Base-by-base conservation (phyloP, 2,888 invertebrate species). In the Heterodera filipjevi region DNA sequence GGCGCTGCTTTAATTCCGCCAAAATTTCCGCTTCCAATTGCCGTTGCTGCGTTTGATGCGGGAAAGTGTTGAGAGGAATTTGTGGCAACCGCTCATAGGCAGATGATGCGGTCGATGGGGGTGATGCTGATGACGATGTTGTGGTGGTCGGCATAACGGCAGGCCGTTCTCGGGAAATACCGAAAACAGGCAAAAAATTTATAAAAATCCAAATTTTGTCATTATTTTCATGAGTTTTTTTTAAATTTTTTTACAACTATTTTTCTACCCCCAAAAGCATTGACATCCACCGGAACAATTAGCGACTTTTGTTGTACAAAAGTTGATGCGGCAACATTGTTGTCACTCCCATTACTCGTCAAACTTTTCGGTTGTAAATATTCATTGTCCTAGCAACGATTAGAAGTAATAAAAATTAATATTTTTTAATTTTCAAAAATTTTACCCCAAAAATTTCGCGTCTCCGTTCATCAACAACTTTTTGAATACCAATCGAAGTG, bases 341-440 rank as follows among this genome's bases (percentile, higher is more conserved):
- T 27, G 12, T 22, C 59, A 22, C 59, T 53, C 6, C 19, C 49
- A 22, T 53, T 49, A 30, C 66, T 75, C 14, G 33, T 75, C 68
- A 75, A 64, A 30, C 66, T 66, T 30, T 75, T 75, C 19, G 75
- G 75, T 39, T 66, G 75, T 19, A 75, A 75, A 75, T 75, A 75
- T 35, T 75, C 75, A 33, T 30, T 35, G 27, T 73, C 73, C 35
- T 22, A 8, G 22, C 14, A 53, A 19, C 22, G 22, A 35, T 53
- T 39, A 39, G 39, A n/a, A n/a, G n/a, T n/a, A n/a, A n/a, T n/a
- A n/a, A 3, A 0, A 49, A 49, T 49, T 49, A 49, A 49, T 2
- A 49, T 5, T 33, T 33, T 46, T 59, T 27, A 12, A 2, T 5
- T 12, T 27, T 66, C 10, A 35, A n/a, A 76, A 66, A 66, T 64